phyloP scores from a whole-genome alignment of 2,113 vertebrate genomes.

The Daubentonia madagascariensis region DNA sequence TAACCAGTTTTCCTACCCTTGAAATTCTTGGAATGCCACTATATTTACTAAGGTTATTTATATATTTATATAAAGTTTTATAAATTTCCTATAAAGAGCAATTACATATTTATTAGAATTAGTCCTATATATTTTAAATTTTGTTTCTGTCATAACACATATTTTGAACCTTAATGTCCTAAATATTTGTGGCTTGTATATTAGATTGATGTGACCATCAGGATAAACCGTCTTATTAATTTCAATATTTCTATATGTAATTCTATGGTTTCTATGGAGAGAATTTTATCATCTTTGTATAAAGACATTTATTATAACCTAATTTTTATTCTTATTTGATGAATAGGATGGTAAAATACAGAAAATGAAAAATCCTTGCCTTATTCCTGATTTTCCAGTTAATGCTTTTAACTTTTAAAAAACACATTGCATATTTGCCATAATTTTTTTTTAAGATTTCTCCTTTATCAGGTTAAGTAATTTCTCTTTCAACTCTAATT shows the following conservation, averaged over 20 bases:
- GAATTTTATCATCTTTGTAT: neutral
- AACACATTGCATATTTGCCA: neutral
- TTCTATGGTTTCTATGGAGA: neutral
- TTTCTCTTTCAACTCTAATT: neutral
- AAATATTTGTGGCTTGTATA: neutral
- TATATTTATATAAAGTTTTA: neutral
- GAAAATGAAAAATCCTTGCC: neutral
- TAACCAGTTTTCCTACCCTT: neutral
- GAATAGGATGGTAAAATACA: neutral
- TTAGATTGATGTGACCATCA: neutral
- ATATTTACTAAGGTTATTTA: neutral
- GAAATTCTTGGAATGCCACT: neutral
- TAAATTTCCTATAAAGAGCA: neutral
- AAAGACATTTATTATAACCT: neutral
- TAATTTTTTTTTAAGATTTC: neutral
- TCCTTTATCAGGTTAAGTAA: neutral
- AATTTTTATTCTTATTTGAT: neutral
- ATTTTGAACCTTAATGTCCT: neutral
- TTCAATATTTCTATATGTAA: neutral
- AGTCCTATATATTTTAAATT: neutral
- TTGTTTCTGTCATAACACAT: neutral
- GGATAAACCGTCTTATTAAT: neutral
- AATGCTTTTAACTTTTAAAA: neutral
- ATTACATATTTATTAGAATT: neutral
- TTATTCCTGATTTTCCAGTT: neutral